Base-by-base conservation (phyloP, 1,140 invertebrate genomes). In the Drosophila malerkotliana region DNA sequence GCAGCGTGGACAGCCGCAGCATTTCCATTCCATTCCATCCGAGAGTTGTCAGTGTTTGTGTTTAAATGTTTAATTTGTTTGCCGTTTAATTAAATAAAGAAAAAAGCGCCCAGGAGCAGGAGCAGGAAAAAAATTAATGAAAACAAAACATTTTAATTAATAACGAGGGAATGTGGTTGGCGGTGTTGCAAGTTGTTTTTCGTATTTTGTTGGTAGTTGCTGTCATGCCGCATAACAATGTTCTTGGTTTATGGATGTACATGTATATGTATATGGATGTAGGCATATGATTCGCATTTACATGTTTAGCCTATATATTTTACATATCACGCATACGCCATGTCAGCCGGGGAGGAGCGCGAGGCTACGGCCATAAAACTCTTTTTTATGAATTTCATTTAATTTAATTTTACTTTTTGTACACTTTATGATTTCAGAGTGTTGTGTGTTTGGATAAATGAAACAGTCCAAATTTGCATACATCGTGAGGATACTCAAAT, bases 111-210 rank as follows among this genome's bases (percentile, higher is more conserved):
- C 62, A 74, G 49, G 41, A 10, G 14, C 14, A 7, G 12, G 44
- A 7, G 18, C 44, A 14, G 21, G 18, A 2, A 21, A 47, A 54
- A 52, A 54, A 58, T 74, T 55, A 72, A 78, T 57, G 53, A 58
- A 83, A 84, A 69, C 57, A 64, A 87, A 82, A 77, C 61, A 82
- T 56, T 87, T 69, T 76, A 72, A 87, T 87, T 79, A 82, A 82
- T 76, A 82, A 72, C 74, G 61, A 76, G 58, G 48, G 44, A 49
- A 52, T 44, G 44, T 41, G 62, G 44, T 84, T 64, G 15, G n/a
- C 47, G 34, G 5, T 52, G 26, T 14, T 54, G 21, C 24, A 7
- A 15, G n/a, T 53, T 64, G 54, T 56, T 28, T 28, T 28, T 28
- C 26, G 26, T 7, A 5, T 28, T 28, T 28, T 28, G 5, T 28